These are phyloP conservation scores for Enteromius treurensis DNA, from an alignment of 2,797 vertebrate species.

Conservation along the genomic window DNA sequence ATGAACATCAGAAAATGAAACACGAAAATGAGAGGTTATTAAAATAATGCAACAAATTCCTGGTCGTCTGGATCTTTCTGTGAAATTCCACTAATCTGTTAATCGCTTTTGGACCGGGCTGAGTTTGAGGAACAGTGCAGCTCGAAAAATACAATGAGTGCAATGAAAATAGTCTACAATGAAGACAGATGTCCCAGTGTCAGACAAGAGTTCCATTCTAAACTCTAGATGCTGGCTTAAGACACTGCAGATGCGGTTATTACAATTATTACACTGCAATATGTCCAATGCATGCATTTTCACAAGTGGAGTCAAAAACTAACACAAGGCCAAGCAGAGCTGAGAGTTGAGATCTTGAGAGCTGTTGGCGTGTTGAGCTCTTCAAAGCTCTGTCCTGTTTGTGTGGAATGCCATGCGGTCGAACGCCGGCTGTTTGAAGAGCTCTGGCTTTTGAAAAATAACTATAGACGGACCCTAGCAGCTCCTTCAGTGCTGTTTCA, in stretches of 20 bases:
- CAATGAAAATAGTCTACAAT: not conserved
- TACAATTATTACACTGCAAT: too few species aligned
- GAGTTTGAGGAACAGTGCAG: not conserved
- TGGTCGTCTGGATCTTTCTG: not conserved
- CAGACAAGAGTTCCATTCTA: not conserved
- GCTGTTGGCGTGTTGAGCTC: not conserved
- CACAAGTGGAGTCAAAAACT: not conserved
- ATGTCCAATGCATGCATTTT: not conserved
- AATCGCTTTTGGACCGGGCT: not conserved
- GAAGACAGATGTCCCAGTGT: not conserved
- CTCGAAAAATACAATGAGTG: not conserved
- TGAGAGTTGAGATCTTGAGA: not conserved
- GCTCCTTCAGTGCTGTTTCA: constrained; percentile 46
- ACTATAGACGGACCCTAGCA: constrained; percentile 17
- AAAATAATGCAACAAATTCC: not conserved
- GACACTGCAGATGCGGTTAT: not conserved
- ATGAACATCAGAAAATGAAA: not conserved
- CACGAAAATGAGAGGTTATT: not conserved
- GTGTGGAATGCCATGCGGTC: constrained; percentile 53
- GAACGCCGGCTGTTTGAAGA: constrained; percentile 48
- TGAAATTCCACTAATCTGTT: not conserved
- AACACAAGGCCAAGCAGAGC: not conserved
- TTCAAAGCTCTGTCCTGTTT: constrained; percentile 50
- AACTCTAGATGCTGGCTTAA: not conserved
- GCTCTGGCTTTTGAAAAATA: constrained; percentile 38